phyloP scores from a whole-genome alignment of 2,888 invertebrate genomes.

The Deilephila porcellus region DNA sequence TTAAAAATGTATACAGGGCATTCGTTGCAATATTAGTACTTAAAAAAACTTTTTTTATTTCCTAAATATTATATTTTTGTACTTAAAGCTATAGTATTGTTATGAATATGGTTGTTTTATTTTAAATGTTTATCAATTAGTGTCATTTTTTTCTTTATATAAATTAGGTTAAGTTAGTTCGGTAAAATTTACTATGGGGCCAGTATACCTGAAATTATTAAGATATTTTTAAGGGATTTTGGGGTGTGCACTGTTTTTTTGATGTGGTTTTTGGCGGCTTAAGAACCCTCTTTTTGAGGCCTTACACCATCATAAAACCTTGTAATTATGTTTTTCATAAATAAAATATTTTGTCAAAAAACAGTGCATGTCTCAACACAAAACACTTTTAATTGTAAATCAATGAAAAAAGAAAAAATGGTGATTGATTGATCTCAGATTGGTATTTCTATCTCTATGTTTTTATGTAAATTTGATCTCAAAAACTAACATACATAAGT shows the following conservation, averaged over 20 bases:
- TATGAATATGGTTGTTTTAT: constrained; percentile 29
- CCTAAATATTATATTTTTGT: constrained; percentile 43
- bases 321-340: too few species aligned
- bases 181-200: constrained; percentile 51
- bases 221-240: constrained; percentile 34
- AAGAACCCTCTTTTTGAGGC: not conserved
- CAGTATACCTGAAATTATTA: constrained; percentile 74
- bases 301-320: too few species aligned
- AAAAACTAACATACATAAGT: constrained; percentile 40
- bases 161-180: constrained; percentile 17
- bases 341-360: not conserved
- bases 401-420: constrained; percentile 25
- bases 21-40: constrained; percentile 70
- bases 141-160: constrained; percentile 9
- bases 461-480: constrained; percentile 58
- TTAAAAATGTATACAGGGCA: constrained; percentile 55
- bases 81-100: constrained; percentile 37
- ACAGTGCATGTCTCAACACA: constrained; percentile 7
- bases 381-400: constrained; percentile 14
- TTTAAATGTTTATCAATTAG: constrained; percentile 20
- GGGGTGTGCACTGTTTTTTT: constrained; percentile 4
- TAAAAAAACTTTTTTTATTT: constrained; percentile 40
- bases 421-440: constrained; percentile 72
- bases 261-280: not conserved
- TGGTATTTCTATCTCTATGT: constrained; percentile 58